Conservation (phyloP, 2,888 invertebrate genomes). For the Teinopalpus imperialis region DNA sequence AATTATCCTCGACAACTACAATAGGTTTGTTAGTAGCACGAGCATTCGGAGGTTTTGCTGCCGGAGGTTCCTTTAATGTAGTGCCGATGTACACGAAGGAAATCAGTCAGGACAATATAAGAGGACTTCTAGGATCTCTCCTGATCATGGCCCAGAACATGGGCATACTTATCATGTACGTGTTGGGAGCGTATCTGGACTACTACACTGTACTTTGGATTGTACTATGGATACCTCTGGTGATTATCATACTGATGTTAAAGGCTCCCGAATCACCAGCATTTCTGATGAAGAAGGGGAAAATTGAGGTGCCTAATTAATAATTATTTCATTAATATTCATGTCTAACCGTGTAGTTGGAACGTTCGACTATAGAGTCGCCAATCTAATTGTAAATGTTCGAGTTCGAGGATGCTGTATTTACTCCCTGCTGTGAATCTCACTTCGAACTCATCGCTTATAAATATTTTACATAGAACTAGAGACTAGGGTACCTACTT, state of each 20-base stretch:
- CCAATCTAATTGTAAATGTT: too few species aligned
- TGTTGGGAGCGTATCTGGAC: conserved; percentile 52
- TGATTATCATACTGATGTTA: conserved; percentile 46
- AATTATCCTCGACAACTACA: conserved; percentile 41
- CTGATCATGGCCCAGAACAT: conserved; percentile 48
- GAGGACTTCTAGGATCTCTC: conserved; percentile 54
- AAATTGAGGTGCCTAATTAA: conserved; percentile 45
- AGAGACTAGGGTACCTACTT: too few species aligned
- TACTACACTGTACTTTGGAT: conserved; percentile 51
- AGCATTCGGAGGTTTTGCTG: conserved; percentile 47
- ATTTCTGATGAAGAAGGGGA: conserved; percentile 54
- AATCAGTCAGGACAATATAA: conserved; percentile 56
- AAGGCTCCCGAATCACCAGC: conserved; percentile 64
- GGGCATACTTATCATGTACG: conserved; percentile 54
- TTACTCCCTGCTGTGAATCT: too few species aligned
- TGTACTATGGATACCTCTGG: conserved; percentile 43
- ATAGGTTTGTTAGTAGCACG: conserved; percentile 47
- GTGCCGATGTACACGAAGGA: conserved; percentile 60
- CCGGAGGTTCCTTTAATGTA: conserved; percentile 54
- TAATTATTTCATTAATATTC: too few species aligned
- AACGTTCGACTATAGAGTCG: too few species aligned
- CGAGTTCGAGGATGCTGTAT: too few species aligned
- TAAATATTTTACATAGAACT: too few species aligned
- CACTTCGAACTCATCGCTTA: too few species aligned
- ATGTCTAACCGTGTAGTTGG: too few species aligned